Evolutionary conservation across 1,140 invertebrate genomes (phyloP), one percentile per base, ranked within the genome.

Genomic region (Helicoverpa zea): DNA sequence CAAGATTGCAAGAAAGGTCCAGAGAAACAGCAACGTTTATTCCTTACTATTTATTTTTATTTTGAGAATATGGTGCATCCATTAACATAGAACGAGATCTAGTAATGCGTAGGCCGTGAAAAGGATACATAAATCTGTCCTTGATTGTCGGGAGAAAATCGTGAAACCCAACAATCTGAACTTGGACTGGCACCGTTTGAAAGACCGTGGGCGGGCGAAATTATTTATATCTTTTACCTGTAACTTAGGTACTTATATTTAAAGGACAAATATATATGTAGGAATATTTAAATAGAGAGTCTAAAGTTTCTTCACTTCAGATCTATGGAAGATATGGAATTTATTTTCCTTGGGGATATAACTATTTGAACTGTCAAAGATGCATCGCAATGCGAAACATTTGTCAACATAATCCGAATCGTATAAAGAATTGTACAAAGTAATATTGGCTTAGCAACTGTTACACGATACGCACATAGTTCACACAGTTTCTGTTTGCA

Each of bases 51-150:
- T 70, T 35, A 29, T 78, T 68, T 66, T 70, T 79, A 68, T 70
- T 47, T 79, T 58, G 30, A 68, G 52, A 79, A 79, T 70, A 70
- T 58, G 76, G 35, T 70, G 63, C 64, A 58, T 70, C 64, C 14
- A 79, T 79, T 70, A 68, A 79, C 76, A 68, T 79, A 79, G 63
- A 56, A 49, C 47, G 18, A 64, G 74, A 52, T 77, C 58, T 72
- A 76, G 82, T 79, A 83, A 54, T 75, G 87, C 85, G 88, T 91
- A 85, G 89, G 89, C 86, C 74, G 83, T 80, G 77, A 54, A 82
- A 87, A 86, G 87, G 86, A 87, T 79, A 76, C 85, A 91, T 92
- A 92, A 92, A 91, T 92, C 89, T 88, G 85, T 90, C 88, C 80
- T 82, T 81, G 88, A 84, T 86, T 88, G 90, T 89, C 87, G 74